Percentiles rank a stretch among this genome's conserved stretches.
These are phyloP conservation scores for Sarcophaga subvicina DNA, from an alignment of 2,888 invertebrate species.

Conservation along the genomic window DNA sequence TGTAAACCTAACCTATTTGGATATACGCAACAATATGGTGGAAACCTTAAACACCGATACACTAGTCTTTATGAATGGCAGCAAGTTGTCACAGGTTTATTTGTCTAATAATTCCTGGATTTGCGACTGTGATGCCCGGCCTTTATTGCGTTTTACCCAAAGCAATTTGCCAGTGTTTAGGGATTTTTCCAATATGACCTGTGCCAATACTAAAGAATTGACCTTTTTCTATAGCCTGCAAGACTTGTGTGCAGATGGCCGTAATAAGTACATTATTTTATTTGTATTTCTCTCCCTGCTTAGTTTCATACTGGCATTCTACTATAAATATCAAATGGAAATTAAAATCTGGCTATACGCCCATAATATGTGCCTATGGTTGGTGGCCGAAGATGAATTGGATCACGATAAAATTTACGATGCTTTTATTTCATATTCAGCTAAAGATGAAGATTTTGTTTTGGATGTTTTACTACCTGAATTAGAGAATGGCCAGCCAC, in stretches of 20 bases:
- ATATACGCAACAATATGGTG: slow-evolving; percentile 84
- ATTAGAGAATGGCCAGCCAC: slow-evolving; percentile 85
- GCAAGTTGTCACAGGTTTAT: slow-evolving; percentile 82
- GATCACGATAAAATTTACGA: slow-evolving; percentile 85
- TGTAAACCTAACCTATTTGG: slow-evolving; percentile 81
- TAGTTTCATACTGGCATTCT: slow-evolving; percentile 80
- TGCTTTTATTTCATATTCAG: slow-evolving; percentile 83
- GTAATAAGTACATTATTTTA: slow-evolving; percentile 77
- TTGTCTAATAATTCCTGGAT: slow-evolving; percentile 86
- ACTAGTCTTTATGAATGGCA: slow-evolving; percentile 80
- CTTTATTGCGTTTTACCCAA: slow-evolving; percentile 84
- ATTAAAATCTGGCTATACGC: slow-evolving; percentile 88
- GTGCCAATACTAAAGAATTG: slow-evolving; percentile 60
- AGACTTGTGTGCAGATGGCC: slow-evolving; percentile 81
- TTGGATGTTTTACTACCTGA: slow-evolving; percentile 85
- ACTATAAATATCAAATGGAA: slow-evolving; percentile 84
- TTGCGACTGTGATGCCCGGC: slow-evolving; percentile 86
- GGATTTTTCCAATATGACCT: slow-evolving; percentile 76
- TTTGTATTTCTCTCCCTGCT: slow-evolving; percentile 82
- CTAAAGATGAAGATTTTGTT: slow-evolving; percentile 86
- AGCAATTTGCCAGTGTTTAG: slow-evolving; percentile 74
- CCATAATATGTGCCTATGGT: slow-evolving; percentile 84
- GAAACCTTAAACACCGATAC: slow-evolving; percentile 81
- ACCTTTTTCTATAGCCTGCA: slow-evolving; percentile 64
- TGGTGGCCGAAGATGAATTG: slow-evolving; percentile 86